Base-by-base conservation (phyloP, 2,113 vertebrate species). In the Copsychus sechellarum region DNA sequence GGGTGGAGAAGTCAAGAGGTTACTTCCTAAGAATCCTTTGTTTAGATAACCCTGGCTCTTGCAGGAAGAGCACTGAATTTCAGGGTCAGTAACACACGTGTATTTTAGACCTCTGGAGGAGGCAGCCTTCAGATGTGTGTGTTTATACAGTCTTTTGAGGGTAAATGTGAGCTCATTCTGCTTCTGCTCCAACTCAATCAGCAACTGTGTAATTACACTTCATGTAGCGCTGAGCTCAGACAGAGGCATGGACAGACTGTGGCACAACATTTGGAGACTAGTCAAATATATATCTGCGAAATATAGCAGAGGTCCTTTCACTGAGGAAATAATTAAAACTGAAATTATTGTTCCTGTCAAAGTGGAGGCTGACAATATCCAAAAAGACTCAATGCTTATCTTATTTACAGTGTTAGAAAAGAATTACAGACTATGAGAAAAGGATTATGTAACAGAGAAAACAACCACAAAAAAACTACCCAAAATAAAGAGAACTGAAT, bases 1-100 rank as follows among this genome's bases (percentile, higher is more conserved):
- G 33, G 48, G 57, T 69, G 66, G 78, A 84, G 78, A 88, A 92
- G 85, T 93, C 85, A 90, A 76, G 54, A 79, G 71, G 65, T 88
- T 88, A 64, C 54, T 80, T 80, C 54, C 79, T 33, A 57, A 42
- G 47, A 76, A 61, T 9, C 28, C 40, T 87, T 85, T 72, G 78
- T 95, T 93, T 90, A 77, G 74, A 61, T 83, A 95, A 90, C 88
- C 82, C 81, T 85, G 51, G 21, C 79, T 90, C 36, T 65, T 80
- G 62, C 17, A 73, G 79, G 79, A 94, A 80, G 58, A 48, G 15
- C 47, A 20, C 23, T 42, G 45, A 86, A 81, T 81, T 88, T 93
- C 58, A 73, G 86, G 86, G 71, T 92, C 80, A 88, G 88, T 81
- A 61, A 70, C 73, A 69, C 17, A 17, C 1, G 0, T 81, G 47